Base-by-base conservation (phyloP, 1,140 invertebrate genomes). In the Nephila pilipes region DNA sequence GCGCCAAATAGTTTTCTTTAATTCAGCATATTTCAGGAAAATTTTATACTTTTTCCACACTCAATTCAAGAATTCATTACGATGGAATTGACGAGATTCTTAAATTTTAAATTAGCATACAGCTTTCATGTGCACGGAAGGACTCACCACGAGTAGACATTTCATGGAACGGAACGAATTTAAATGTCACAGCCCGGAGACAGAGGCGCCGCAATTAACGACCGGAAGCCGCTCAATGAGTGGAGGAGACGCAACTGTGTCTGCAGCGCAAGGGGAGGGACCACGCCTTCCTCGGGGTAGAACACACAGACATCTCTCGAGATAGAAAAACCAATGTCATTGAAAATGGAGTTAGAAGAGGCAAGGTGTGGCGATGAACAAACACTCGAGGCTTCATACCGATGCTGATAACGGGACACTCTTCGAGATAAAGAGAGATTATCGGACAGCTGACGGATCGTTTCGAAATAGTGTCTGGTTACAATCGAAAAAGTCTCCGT, bases 331-430 rank as follows among this genome's bases (percentile, higher is more conserved):
- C 12, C 75, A 79, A 79, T 29, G 75, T 29, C 75, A 12, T 18
- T 14, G 29, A 29, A 32, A 79, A 79, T 29, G 6, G 22, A 63
- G 60, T n/a, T 63, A n/a, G 25, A 22, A 75, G 32, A 75, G 46
- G 20, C 79, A 22, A 81, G 79, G 79, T 46, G 79, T 81, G 79
- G 79, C 79, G 69, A 75, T 29, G 12, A 22, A 25, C 69, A 81
- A 81, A 54, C 79, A 54, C 79, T 81, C 22, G 20, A 54, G 12
- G 46, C 20, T 75, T 16, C 14, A 29, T 75, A 75, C 29, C 65
- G 29, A 16, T 16, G 65, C 65, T 75, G 65, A 75, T 75, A 75
- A 75, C 32, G 65, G 65, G 25, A 75, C 65, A 75, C 29, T 75
- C 65, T 29, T 75, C 8, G 65, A 29, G 65, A 22, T 46, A 46